A percentile compares a stretch with the other conserved stretches of the same genome.
These are phyloP conservation scores for Sesia bembeciformis DNA, from an alignment of 2,888 invertebrate species.

Conservation along the genomic window DNA sequence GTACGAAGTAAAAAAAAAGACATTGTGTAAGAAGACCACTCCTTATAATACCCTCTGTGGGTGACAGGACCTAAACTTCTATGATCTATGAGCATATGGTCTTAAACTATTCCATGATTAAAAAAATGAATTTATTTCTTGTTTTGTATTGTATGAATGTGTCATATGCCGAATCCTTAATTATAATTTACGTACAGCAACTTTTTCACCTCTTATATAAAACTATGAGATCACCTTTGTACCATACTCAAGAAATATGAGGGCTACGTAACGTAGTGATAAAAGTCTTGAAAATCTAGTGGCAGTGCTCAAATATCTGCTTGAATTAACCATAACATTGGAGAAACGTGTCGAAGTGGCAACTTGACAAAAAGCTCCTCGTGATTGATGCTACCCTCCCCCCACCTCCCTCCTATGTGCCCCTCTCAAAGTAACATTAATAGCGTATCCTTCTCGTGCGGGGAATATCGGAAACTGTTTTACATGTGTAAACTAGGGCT, in stretches of 20 bases:
- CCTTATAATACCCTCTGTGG: no score
- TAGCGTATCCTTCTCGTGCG: constrained; percentile 11
- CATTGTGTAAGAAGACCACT: no score
- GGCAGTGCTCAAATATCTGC: background rate
- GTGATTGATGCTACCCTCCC: constrained; percentile 32
- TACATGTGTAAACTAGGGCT: constrained; percentile 7
- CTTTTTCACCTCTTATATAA: no score
- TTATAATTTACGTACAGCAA: no score
- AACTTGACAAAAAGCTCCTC: constrained; percentile 37
- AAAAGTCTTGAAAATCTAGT: background rate
- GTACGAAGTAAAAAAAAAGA: no score
- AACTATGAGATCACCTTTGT: background rate
- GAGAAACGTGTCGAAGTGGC: constrained; percentile 37
- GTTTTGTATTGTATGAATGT: no score
- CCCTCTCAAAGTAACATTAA: constrained; percentile 10
- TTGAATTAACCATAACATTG: constrained; percentile 3
- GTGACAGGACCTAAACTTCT: no score
- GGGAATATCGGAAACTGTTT: constrained; percentile 7
- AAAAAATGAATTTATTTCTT: no score
- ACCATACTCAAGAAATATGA: no score
- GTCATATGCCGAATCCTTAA: no score
- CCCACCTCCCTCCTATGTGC: constrained; percentile 1
- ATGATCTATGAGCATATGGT: no score
- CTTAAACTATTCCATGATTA: no score
- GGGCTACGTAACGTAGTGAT: background rate